Conservation (phyloP, 2,888 invertebrate genomes). For the Pheosia tremula region DNA sequence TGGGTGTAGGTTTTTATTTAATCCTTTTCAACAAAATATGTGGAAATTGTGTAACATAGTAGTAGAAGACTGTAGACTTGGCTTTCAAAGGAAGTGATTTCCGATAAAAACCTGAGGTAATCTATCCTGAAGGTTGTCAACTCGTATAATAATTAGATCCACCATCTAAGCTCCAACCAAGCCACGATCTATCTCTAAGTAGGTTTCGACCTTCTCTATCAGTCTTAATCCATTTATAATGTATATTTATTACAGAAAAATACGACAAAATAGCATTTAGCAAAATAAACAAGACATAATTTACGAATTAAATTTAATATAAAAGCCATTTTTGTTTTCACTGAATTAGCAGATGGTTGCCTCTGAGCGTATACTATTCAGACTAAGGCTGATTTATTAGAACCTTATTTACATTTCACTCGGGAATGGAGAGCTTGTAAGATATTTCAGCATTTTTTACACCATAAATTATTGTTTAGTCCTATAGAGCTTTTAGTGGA, state of each 20-base stretch:
- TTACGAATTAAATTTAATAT: slow-evolving; percentile 12
- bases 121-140: too few relatives aligned
- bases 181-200: too few relatives aligned
- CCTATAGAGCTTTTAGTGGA: neutral
- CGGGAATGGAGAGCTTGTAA: slow-evolving; percentile 8
- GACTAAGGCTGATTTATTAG: slow-evolving; percentile 59
- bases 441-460: neutral
- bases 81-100: too few relatives aligned
- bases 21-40: neutral
- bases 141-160: too few relatives aligned
- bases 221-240: too few relatives aligned
- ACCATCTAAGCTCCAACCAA: too few relatives aligned
- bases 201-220: too few relatives aligned
- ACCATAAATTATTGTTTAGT: neutral
- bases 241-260: neutral
- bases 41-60: too few relatives aligned
- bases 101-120: too few relatives aligned
- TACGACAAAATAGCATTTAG: neutral
- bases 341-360: slow-evolving; percentile 69
- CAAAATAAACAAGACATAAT: neutral
- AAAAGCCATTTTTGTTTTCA: slow-evolving; percentile 46
- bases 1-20: neutral
- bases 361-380: slow-evolving; percentile 41
- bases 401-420: slow-evolving; percentile 51
- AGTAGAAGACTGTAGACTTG: too few relatives aligned